A percentile compares a stretch with the other conserved stretches of the same genome.
phyloP scores from a whole-genome alignment of 2,113 vertebrate genomes.

The Hydropotes inermis region DNA sequence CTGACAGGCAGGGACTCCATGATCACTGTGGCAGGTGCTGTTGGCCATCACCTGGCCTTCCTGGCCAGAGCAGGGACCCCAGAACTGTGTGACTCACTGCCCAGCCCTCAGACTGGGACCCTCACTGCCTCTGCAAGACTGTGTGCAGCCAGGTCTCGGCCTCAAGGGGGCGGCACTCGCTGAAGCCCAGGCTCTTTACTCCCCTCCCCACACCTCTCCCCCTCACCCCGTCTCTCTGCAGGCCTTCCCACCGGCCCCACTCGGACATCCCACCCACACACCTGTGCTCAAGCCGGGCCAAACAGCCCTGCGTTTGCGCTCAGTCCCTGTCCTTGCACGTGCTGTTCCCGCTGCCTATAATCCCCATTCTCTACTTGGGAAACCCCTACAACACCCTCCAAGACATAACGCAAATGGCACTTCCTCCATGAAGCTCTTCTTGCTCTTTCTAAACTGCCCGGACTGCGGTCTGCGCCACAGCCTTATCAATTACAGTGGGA shows the following conservation, averaged over 20 bases:
- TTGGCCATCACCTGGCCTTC: not conserved
- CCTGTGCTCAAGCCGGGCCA: not conserved
- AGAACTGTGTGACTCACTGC: not conserved
- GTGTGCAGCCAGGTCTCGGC: not conserved
- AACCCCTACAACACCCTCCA: not conserved
- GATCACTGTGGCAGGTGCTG: no score
- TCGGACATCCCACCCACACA: not conserved
- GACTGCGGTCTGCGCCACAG: not conserved
- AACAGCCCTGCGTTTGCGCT: not conserved
- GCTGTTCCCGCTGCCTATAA: not conserved
- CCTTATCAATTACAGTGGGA: not conserved
- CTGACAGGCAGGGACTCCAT: not conserved
- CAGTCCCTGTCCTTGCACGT: not conserved
- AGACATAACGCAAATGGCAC: not conserved
- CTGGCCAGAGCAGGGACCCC: not conserved
- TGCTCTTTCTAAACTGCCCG: not conserved
- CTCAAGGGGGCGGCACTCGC: not conserved
- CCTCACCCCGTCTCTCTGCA: fast-evolving
- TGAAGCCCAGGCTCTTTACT: not conserved
- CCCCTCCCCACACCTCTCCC: not conserved
- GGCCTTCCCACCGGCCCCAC: not conserved
- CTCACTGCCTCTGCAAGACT: not conserved
- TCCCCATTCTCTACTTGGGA: not conserved
- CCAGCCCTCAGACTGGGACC: not conserved
- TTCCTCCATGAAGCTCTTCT: not conserved